Percentiles rank a stretch among this genome's conserved stretches.
phyloP scores from a whole-genome alignment of 2,888 invertebrate genomes.

The Epinotia nisella region DNA sequence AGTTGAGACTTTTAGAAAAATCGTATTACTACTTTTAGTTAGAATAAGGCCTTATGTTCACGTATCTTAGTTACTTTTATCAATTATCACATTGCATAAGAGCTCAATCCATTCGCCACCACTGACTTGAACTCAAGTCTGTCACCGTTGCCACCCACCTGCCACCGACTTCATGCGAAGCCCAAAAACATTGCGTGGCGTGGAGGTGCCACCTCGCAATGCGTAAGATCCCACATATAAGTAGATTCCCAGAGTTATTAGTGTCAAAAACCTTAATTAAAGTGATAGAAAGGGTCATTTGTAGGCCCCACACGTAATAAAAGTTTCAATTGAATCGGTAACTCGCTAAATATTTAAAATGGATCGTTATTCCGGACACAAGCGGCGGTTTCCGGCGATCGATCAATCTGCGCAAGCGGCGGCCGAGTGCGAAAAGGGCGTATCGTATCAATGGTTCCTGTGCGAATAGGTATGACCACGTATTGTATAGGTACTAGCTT shows the following conservation, averaged over 20 bases:
- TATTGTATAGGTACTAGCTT: too few species aligned
- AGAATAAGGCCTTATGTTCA: not conserved
- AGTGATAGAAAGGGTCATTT: constrained; percentile 15
- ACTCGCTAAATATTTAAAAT: constrained; percentile 45
- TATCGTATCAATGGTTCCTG: not conserved
- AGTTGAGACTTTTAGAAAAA: constrained; percentile 9
- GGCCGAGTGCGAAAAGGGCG: constrained; percentile 13
- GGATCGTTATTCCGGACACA: constrained; percentile 41
- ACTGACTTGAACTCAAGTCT: too few species aligned
- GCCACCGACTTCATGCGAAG: too few species aligned
- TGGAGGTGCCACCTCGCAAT: too few species aligned
- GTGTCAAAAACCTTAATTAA: constrained; percentile 19
- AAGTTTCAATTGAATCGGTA: constrained; percentile 36
- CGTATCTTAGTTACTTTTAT: not conserved
- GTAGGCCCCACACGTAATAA: constrained; percentile 27
- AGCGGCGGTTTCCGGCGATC: constrained; percentile 44
- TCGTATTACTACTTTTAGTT: not conserved
- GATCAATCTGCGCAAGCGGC: constrained; percentile 47
- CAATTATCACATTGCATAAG: not conserved
- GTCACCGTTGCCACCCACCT: too few species aligned
- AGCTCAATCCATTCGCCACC: too few species aligned
- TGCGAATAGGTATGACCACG: not conserved
- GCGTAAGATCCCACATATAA: too few species aligned
- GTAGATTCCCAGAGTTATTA: not conserved
- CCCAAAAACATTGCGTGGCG: too few species aligned